Evolutionary conservation across 2,888 invertebrate species (phyloP), one percentile per base, ranked within the genome.

Genomic region (Melikaiella ostensackeni): DNA sequence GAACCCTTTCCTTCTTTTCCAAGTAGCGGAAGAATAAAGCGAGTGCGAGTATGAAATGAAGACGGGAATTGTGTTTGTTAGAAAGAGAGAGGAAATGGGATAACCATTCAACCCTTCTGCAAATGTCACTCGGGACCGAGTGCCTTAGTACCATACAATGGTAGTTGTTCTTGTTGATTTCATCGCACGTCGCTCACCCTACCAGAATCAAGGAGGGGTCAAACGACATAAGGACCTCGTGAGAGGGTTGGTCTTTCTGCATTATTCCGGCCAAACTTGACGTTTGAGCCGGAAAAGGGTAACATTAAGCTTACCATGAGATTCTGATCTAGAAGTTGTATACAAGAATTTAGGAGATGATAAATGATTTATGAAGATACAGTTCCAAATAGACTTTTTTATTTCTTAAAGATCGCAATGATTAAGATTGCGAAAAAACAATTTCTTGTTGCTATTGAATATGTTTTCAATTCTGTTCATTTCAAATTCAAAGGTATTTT

Each of bases 91-190:
- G 79, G 70, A 77, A 80, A 82, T 81, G 76, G 83, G 83, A 82
- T 81, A 81, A 84, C 82, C 81, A 82, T 85, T 85, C 86, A 90
- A 90, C 91, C 91, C 91, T 90, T 90, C 84, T 86, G 87, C 85
- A 86, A 85, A 87, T 90, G 91, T 91, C 91, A 91, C 88, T 91
- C 87, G 86, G 83, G 86, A 83, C 82, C 85, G 84, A 89, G 88
- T 89, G 88, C 85, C 83, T 82, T 63, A 84, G 83, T 83, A 76
- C 77, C 79, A 76, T 84, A 89, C 86, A 88, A 88, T 86, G 83
- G 83, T 86, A 85, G 88, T 90, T 91, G 89, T 90, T 91, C 90
- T 87, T 89, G 91, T 90, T 91, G 91, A 91, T 91, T 91, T 90
- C 90, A 90, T 90, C 89, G 87, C 89, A 86, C 88, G 88, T 89